Conservation (phyloP, 2,888 invertebrate genomes). For the Phortica okadai region DNA sequence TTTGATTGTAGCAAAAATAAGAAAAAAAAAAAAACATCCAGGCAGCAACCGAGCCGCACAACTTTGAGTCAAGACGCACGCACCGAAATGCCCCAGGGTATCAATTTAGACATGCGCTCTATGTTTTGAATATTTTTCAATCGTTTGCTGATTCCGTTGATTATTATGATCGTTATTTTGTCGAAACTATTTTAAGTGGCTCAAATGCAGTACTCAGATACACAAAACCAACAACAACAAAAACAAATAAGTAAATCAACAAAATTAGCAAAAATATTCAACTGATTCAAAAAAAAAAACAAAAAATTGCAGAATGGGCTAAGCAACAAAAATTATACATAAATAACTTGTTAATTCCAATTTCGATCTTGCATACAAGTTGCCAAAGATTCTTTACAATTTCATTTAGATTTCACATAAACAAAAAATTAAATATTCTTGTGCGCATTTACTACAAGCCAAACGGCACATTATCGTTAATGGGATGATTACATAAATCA, state of each 20-base stretch:
- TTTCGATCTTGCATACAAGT: no score
- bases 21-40: background rate
- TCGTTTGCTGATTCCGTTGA: slow-evolving; percentile 34
- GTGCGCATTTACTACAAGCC: no score
- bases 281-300: slow-evolving; percentile 21
- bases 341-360: no score
- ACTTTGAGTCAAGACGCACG: slow-evolving; percentile 2
- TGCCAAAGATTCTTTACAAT: no score
- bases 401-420: background rate
- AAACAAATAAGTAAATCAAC: background rate
- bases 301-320: background rate
- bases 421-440: background rate
- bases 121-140: slow-evolving; percentile 42
- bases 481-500: background rate
- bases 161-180: slow-evolving; percentile 34
- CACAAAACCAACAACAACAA: background rate
- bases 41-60: slow-evolving; percentile 24
- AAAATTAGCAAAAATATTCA: slow-evolving; percentile 15
- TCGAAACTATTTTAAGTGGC: slow-evolving; percentile 65
- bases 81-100: slow-evolving; percentile 70
- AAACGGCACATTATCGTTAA: background rate
- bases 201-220: slow-evolving; percentile 20
- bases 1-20: background rate
- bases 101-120: slow-evolving; percentile 74
- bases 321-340: background rate